phyloP scores from a whole-genome alignment of 2,888 invertebrate species.

The Scaptomyza polygonia region DNA sequence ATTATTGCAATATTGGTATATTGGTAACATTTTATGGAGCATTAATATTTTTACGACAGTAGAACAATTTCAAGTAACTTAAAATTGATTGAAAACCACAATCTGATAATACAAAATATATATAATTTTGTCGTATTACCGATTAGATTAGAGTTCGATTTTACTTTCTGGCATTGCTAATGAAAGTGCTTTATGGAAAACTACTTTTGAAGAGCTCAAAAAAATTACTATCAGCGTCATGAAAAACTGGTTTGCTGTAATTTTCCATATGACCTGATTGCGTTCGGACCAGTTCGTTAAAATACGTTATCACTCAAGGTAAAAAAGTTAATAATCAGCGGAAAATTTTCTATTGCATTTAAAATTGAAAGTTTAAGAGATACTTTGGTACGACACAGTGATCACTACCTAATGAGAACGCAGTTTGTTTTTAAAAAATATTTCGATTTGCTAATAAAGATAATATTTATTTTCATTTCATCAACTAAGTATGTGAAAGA shows the following conservation, averaged over 20 bases:
- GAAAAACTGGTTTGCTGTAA: slow-evolving; percentile 64
- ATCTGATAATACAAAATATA: not conserved
- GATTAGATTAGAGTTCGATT: slow-evolving; percentile 47
- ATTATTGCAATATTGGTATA: too few relatives aligned
- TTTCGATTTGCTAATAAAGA: not conserved
- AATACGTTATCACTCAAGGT: slow-evolving; percentile 38
- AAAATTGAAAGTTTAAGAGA: not conserved
- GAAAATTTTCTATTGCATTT: slow-evolving; percentile 31
- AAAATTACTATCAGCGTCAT: slow-evolving; percentile 20
- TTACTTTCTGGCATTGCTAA: slow-evolving; percentile 22
- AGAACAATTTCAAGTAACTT: slow-evolving; percentile 39
- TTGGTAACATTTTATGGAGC: slow-evolving; percentile 28
- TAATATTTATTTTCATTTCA: not conserved
- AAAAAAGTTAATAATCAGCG: slow-evolving; percentile 13
- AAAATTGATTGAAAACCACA: slow-evolving; percentile 26
- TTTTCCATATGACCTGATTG: slow-evolving; percentile 63
- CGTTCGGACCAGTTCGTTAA: slow-evolving; percentile 64
- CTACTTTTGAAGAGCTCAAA: slow-evolving; percentile 12
- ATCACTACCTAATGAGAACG: not conserved
- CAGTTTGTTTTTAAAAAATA: not conserved
- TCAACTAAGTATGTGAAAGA: not conserved
- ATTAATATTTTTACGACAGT: slow-evolving; percentile 56
- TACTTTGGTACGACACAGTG: not conserved
- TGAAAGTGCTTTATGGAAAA: slow-evolving; percentile 36
- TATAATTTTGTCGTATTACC: slow-evolving; percentile 4